These are phyloP conservation scores for Lophotis ruficrista DNA, from an alignment of 2,113 vertebrate genomes.

Conservation along the genomic window DNA sequence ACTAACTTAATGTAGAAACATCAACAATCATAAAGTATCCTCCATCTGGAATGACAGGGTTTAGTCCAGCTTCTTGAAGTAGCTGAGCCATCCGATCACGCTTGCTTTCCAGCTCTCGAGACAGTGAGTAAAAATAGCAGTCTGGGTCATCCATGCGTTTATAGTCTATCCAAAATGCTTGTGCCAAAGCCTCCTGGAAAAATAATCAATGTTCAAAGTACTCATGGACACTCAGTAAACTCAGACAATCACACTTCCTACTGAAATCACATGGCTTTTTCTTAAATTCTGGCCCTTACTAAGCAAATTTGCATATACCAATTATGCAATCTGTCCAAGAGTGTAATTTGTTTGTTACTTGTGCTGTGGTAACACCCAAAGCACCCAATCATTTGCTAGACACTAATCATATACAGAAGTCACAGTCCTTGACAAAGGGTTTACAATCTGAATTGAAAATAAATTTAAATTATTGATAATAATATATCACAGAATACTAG, in stretches of 20 bases:
- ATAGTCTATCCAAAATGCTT: conserved; percentile 82
- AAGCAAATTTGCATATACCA: background rate
- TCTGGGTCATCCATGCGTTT: conserved; percentile 86
- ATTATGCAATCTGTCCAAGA: background rate
- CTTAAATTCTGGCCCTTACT: background rate
- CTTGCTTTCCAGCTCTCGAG: conserved; percentile 87
- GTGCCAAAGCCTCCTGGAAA: conserved; percentile 91
- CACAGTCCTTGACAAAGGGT: background rate
- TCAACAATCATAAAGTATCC: conserved; percentile 96
- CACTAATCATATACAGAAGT: background rate
- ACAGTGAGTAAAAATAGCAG: conserved; percentile 90
- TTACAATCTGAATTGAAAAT: background rate
- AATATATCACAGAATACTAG: background rate
- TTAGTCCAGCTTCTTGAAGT: conserved; percentile 83
- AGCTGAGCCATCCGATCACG: conserved; percentile 86
- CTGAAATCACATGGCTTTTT: background rate
- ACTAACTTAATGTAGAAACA: conserved; percentile 85
- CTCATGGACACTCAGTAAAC: background rate
- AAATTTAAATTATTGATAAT: background rate
- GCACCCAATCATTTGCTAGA: background rate
- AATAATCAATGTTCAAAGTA: background rate
- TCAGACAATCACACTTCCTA: background rate
- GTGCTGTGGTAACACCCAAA: background rate
- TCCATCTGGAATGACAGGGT: conserved; percentile 89
- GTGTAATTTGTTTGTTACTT: background rate